A percentile compares a stretch with the other conserved stretches of the same genome.
Conservation (phyloP, 92 coral and sea anemone genomes). For the Zoanthus sansibaricus region DNA sequence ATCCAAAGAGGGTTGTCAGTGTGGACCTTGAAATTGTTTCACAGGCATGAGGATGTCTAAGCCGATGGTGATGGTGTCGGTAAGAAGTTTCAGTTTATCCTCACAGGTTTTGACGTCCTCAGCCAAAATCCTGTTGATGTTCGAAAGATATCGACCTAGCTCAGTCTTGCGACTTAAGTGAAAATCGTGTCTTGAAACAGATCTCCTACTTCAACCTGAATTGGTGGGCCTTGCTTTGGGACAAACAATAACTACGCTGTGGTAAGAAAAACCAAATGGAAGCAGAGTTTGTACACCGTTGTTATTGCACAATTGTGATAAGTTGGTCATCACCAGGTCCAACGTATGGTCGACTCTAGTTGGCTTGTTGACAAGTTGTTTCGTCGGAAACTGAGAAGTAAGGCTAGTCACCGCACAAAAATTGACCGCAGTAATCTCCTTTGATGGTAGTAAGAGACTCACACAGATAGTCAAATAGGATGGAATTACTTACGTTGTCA, state of each 20-base stretch:
- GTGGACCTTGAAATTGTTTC: no score
- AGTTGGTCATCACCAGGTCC: conserved; percentile 62
- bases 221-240: neutral
- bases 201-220: no score
- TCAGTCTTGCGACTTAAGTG: no score
- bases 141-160: no score
- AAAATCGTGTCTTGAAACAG: no score
- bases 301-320: conserved; percentile 53
- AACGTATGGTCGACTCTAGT: conserved; percentile 64
- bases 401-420: conserved; percentile 49
- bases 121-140: no score
- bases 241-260: neutral
- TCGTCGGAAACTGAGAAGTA: conserved; percentile 3
- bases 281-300: conserved; percentile 51
- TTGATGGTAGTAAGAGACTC: conserved; percentile 39
- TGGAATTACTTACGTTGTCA: conserved; percentile 13
- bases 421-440: conserved; percentile 33
- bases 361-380: conserved; percentile 44
- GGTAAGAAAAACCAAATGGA: conserved; percentile 62
- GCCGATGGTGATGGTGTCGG: no score
- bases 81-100: no score
- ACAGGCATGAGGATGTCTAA: no score
- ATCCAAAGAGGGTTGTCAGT: no score
- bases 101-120: no score
- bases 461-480: conserved; percentile 20